Evolutionary conservation across 2,888 invertebrate species (phyloP).

Genomic region (Blera fallax): DNA sequence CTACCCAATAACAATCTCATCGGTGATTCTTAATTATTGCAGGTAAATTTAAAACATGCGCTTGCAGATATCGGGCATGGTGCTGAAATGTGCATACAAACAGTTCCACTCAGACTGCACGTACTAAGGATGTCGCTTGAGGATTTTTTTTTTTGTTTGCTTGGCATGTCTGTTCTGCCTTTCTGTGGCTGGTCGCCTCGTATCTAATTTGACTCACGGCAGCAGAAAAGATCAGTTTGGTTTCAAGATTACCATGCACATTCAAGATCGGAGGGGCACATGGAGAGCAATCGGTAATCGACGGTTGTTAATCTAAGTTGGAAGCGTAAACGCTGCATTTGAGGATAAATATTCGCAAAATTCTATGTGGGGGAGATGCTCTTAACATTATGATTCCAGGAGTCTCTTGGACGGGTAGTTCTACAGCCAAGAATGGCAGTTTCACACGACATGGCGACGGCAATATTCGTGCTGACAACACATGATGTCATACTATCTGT

Average conservation of each 20-base stretch:
- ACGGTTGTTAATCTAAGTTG: constrained; percentile 56
- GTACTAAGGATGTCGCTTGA: constrained; percentile 36
- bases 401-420: not conserved
- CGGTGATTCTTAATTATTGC: constrained; percentile 68
- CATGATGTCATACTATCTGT: constrained; percentile 57
- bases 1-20: constrained; percentile 38
- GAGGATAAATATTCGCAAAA: constrained; percentile 46
- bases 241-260: constrained; percentile 44
- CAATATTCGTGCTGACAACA: constrained; percentile 61
- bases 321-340: constrained; percentile 31
- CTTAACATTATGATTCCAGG: constrained; percentile 38
- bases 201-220: constrained; percentile 58
- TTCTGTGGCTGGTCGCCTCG: constrained; percentile 21
- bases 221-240: constrained; percentile 46
- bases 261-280: constrained; percentile 41
- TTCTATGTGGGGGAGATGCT: constrained; percentile 47
- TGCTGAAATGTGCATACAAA: constrained; percentile 52
- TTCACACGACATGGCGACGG: constrained; percentile 61
- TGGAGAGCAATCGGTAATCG: constrained; percentile 42
- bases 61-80: constrained; percentile 76
- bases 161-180: not conserved
- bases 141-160: not conserved
- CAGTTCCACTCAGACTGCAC: constrained; percentile 19
- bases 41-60: constrained; percentile 74
- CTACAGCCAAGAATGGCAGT: constrained; percentile 31